phyloP scores from a whole-genome alignment of 2,797 vertebrate species.

The Enteromius argenteus region DNA sequence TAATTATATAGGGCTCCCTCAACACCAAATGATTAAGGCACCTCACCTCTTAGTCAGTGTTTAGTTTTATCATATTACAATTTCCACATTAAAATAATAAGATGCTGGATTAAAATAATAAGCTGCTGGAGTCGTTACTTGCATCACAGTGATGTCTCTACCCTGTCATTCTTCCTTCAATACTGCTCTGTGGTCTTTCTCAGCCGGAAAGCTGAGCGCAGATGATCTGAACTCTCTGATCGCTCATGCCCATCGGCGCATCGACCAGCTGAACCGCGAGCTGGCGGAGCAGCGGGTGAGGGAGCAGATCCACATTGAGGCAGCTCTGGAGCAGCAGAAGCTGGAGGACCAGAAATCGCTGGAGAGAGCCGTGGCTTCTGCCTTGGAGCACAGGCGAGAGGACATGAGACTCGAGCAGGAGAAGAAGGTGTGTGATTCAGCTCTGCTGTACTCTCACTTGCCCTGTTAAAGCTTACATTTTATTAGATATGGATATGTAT shows the following conservation, averaged over 20 bases:
- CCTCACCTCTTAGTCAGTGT: not conserved
- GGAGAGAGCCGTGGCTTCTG: slow-evolving; percentile 82
- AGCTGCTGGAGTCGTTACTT: not conserved
- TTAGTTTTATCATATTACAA: not conserved
- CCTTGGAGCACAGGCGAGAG: slow-evolving; percentile 82
- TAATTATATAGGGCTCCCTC: not conserved
- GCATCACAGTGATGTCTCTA: not conserved
- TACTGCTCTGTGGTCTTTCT: slow-evolving; percentile 11
- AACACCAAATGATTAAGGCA: not conserved
- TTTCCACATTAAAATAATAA: not conserved
- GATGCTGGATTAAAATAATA: not conserved
- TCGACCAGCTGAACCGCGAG: slow-evolving; percentile 92
- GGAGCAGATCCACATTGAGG: slow-evolving; percentile 89
- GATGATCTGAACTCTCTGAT: slow-evolving; percentile 95
- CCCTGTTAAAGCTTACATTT: not conserved
- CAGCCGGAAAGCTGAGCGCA: slow-evolving; percentile 86
- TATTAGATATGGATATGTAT: not conserved
- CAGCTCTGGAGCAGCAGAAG: slow-evolving; percentile 89
- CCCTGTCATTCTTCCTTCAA: not conserved
- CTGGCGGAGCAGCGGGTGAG: slow-evolving; percentile 89
- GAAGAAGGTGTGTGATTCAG: slow-evolving; percentile 82
- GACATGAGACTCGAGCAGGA: slow-evolving; percentile 88
- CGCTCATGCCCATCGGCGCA: slow-evolving; percentile 92
- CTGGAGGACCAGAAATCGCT: slow-evolving; percentile 84
- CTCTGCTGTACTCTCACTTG: not conserved